A percentile compares a stretch with the other conserved stretches of the same genome.
Conservation (phyloP, 2,113 vertebrate genomes). For the Puma concolor region DNA sequence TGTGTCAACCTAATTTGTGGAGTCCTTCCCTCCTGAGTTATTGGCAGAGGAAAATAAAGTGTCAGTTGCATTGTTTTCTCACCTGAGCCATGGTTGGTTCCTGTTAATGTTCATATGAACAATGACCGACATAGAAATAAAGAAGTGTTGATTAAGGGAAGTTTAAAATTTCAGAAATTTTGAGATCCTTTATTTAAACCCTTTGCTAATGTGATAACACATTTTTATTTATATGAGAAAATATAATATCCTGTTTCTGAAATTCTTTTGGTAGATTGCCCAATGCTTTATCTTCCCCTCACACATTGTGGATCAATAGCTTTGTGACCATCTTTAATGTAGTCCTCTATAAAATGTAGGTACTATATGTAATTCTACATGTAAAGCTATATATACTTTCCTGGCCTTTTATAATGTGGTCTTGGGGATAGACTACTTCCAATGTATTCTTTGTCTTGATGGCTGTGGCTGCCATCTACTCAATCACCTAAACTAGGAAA, state of each 20-base stretch:
- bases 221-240: slow-evolving; percentile 1
- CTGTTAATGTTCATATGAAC: neutral
- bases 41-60: slow-evolving; percentile 61
- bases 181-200: neutral
- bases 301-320: neutral
- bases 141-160: neutral
- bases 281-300: neutral
- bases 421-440: neutral
- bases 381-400: neutral
- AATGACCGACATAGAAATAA: neutral
- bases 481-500: neutral
- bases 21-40: slow-evolving; percentile 70
- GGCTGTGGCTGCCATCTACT: neutral
- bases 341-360: neutral
- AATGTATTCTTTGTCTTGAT: neutral
- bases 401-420: neutral
- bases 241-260: slow-evolving; percentile 39
- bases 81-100: slow-evolving; percentile 1
- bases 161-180: neutral
- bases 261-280: neutral
- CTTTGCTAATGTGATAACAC: neutral
- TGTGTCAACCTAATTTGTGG: slow-evolving; percentile 78
- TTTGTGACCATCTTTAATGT: neutral
- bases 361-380: neutral
- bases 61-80: slow-evolving; percentile 9